Percentiles rank a stretch among this genome's conserved stretches.
Conservation (phyloP, 2,888 invertebrate genomes). For the Pediacus dermestoides region DNA sequence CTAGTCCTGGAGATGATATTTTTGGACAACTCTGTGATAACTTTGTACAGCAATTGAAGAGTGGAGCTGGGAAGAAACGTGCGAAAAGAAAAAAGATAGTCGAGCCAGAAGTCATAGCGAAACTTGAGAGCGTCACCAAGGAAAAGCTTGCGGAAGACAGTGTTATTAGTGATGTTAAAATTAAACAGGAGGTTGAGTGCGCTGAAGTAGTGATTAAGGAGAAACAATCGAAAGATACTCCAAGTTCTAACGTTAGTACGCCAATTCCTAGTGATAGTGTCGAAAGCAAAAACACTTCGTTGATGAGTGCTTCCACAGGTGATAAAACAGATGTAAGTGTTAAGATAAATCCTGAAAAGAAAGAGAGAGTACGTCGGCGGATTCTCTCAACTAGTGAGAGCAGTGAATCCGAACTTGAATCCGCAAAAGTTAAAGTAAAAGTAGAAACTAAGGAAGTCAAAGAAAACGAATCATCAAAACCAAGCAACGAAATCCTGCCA, state of each 20-base stretch:
- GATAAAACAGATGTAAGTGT: constrained; percentile 16
- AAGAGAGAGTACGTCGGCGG: constrained; percentile 27
- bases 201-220: constrained; percentile 5
- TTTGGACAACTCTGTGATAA: constrained; percentile 74
- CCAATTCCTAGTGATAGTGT: background rate
- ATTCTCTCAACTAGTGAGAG: constrained; percentile 32
- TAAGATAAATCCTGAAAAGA: constrained; percentile 17
- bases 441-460: constrained; percentile 7
- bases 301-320: constrained; percentile 9
- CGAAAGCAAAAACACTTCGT: background rate
- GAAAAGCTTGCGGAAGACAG: constrained; percentile 31
- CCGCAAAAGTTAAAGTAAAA: constrained; percentile 8
- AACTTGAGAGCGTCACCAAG: constrained; percentile 39
- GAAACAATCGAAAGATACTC: constrained; percentile 5
- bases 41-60: constrained; percentile 72
- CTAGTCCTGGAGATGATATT: constrained; percentile 48
- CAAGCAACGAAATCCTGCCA: constrained; percentile 20
- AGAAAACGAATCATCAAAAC: constrained; percentile 10
- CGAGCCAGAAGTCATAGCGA: constrained; percentile 39
- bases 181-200: constrained; percentile 19
- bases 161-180: constrained; percentile 16
- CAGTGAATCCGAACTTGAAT: constrained; percentile 49
- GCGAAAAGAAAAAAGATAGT: constrained; percentile 51
- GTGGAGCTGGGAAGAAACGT: constrained; percentile 54
- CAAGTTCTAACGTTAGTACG: background rate